Conservation (phyloP, 2,888 invertebrate species). For the Sinhomidia bicolor region DNA sequence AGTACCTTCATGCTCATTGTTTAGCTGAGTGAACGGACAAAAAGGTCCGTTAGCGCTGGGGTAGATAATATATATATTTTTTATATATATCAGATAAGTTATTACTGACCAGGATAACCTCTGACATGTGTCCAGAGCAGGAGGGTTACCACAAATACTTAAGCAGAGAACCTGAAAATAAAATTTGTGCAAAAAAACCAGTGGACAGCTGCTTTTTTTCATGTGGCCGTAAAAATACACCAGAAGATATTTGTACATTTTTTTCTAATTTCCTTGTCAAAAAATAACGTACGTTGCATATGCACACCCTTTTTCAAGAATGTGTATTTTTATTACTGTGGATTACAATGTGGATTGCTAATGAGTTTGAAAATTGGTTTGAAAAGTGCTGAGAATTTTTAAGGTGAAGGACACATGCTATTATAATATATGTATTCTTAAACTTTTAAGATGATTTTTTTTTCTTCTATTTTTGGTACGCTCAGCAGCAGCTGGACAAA, state of each 20-base stretch:
- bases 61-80: too few relatives aligned
- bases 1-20: too few relatives aligned
- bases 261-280: not conserved
- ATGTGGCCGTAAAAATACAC: too few relatives aligned
- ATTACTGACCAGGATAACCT: slow-evolving; percentile 38
- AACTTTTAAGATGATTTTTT: not conserved
- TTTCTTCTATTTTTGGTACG: slow-evolving; percentile 20
- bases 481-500: not conserved
- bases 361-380: slow-evolving; percentile 10
- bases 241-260: not conserved
- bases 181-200: slow-evolving; percentile 1
- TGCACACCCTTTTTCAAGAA: not conserved
- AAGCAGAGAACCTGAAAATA: slow-evolving; percentile 2
- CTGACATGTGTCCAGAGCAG: slow-evolving; percentile 57
- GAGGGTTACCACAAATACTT: too few relatives aligned
- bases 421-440: not conserved
- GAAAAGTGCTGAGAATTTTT: not conserved
- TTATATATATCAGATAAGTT: slow-evolving; percentile 25
- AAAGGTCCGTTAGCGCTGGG: too few relatives aligned
- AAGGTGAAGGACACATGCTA: slow-evolving; percentile 6
- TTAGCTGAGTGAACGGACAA: too few relatives aligned
- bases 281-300: too few relatives aligned
- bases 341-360: not conserved
- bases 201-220: slow-evolving; percentile 5
- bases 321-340: not conserved